Evolutionary conservation across 35 echinoderm and acorn worm species (phyloP).

Genomic region (Eucidaris tribuloides): DNA sequence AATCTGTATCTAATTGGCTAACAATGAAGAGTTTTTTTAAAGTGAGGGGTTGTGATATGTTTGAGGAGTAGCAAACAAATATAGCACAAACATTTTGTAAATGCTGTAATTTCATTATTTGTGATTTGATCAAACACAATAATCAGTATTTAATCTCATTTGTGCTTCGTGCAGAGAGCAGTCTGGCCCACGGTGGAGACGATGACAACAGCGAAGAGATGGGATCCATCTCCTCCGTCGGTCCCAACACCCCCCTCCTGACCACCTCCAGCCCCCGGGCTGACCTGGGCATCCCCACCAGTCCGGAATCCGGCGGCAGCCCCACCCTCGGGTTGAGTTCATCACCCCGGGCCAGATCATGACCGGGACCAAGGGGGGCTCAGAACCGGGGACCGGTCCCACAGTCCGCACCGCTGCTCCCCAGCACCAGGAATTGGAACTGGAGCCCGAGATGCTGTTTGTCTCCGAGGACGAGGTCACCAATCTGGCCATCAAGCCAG

Average conservation of each 20-base stretch:
- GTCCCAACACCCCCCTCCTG: constrained; percentile 75
- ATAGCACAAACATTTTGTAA: too few species aligned
- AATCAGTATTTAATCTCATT: too few species aligned
- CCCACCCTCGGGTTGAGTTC: constrained; percentile 14
- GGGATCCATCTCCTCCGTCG: constrained; percentile 73
- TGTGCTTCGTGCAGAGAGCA: constrained; percentile 67
- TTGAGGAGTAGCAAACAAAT: too few species aligned
- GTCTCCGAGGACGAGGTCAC: constrained; percentile 65
- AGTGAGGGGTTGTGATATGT: too few species aligned
- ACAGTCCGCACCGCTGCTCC: constrained; percentile 19
- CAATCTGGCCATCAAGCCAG: constrained; percentile 57
- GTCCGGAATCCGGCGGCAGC: too few species aligned
- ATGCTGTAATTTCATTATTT: too few species aligned
- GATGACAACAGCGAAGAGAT: constrained; percentile 79
- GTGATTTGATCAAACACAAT: too few species aligned
- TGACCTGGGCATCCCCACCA: constrained; percentile 4
- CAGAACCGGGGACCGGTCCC: not conserved
- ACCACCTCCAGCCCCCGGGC: constrained; percentile 13
- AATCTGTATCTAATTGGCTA: too few species aligned
- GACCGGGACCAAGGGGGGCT: not conserved
- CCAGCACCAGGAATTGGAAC: constrained; percentile 52
- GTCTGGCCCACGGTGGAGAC: constrained; percentile 54
- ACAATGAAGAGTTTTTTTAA: too few species aligned
- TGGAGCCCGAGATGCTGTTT: constrained; percentile 72
- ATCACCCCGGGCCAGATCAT: constrained; percentile 18